A percentile compares a stretch with the other conserved stretches of the same genome.
Evolutionary conservation across 2,888 invertebrate species (phyloP).

Genomic region (Amiota communis): DNA sequence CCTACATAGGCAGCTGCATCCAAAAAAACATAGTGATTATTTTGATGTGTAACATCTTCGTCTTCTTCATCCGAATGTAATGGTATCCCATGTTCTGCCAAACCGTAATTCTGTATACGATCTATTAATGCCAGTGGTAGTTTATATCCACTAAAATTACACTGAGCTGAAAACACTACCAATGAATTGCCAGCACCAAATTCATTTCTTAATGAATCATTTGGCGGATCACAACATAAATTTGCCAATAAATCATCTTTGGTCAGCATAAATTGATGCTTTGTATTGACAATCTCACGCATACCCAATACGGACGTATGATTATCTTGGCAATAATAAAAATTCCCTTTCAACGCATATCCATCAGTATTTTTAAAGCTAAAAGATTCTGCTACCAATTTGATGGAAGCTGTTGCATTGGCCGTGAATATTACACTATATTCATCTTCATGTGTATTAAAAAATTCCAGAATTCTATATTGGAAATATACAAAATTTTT

Average conservation of each 20-base stretch:
- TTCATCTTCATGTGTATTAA: conserved; percentile 84
- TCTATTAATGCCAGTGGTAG: conserved; percentile 85
- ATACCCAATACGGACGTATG: conserved; percentile 97
- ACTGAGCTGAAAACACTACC: conserved; percentile 92
- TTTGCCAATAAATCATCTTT: conserved; percentile 76
- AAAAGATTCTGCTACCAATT: conserved; percentile 88
- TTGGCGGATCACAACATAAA: conserved; percentile 37
- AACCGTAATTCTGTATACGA: conserved; percentile 79
- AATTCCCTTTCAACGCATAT: conserved; percentile 75
- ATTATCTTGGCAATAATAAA: conserved; percentile 89
- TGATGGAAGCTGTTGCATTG: conserved; percentile 91
- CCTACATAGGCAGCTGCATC: conserved; percentile 90
- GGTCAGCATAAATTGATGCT: conserved; percentile 76
- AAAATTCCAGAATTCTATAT: conserved; percentile 85
- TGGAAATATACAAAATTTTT: conserved; percentile 16
- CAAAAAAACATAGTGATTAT: conserved; percentile 80
- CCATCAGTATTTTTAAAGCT: conserved; percentile 73
- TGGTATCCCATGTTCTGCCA: conserved; percentile 65
- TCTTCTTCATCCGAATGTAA: conserved; percentile 43
- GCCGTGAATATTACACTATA: conserved; percentile 95
- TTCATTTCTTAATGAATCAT: conserved; percentile 35
- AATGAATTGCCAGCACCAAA: conserved; percentile 75
- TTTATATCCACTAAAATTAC: conserved; percentile 95
- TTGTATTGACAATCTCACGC: conserved; percentile 82
- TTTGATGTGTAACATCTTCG: conserved; percentile 63